Conservation (phyloP, 1,140 invertebrate genomes). For the Armadillidium nasatum region DNA sequence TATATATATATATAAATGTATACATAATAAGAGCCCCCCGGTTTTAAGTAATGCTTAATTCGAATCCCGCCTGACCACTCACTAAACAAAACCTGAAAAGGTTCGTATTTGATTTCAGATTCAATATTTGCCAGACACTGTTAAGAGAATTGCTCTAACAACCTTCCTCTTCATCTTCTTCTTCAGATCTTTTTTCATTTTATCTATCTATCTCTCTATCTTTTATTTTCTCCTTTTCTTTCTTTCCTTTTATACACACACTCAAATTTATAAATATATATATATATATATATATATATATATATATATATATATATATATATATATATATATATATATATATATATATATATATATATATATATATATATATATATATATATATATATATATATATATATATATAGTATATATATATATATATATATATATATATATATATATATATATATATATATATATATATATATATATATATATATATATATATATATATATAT, state of each 20-base stretch:
- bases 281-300: too few species aligned
- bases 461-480: too few species aligned
- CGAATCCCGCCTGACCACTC: not conserved
- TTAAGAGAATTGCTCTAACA: not conserved
- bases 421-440: too few species aligned
- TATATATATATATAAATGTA: conserved; percentile 8
- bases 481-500: too few species aligned
- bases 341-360: conserved; percentile 6
- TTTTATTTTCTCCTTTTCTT: too few species aligned
- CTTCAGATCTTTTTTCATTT: not conserved
- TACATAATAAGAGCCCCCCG: not conserved
- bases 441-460: too few species aligned
- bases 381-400: not conserved
- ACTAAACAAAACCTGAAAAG: not conserved
- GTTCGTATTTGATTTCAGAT: not conserved
- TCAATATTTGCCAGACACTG: conserved; percentile 2
- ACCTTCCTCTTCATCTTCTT: not conserved
- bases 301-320: not conserved
- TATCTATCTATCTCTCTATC: too few species aligned
- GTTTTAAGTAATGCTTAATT: not conserved
- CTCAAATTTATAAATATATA: too few species aligned
- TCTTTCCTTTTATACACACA: too few species aligned
- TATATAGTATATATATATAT: too few species aligned
- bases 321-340: not conserved
- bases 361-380: conserved; percentile 6